Evolutionary conservation across 2,113 vertebrate genomes (phyloP).

Genomic region (Todiramphus chloris): DNA sequence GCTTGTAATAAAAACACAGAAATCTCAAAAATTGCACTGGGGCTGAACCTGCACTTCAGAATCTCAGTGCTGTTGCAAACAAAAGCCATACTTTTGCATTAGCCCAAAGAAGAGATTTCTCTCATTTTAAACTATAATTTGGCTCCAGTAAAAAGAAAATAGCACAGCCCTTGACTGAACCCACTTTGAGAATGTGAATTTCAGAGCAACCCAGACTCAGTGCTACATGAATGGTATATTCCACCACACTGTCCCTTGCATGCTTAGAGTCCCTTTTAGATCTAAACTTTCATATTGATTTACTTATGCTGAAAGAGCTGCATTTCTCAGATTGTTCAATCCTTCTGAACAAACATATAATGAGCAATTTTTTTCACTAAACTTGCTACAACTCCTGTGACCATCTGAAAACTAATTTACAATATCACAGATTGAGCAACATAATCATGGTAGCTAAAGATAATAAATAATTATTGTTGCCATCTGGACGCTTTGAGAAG

Average conservation of each 20-base stretch:
- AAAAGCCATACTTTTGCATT: background rate
- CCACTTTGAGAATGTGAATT: background rate
- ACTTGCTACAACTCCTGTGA: slow-evolving; percentile 25
- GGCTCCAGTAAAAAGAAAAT: background rate
- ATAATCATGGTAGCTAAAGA: slow-evolving; percentile 70
- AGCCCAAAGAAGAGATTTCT: background rate
- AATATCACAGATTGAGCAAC: slow-evolving; percentile 70
- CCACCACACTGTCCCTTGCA: background rate
- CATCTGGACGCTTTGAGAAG: slow-evolving; percentile 71
- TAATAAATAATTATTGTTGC: slow-evolving; percentile 77
- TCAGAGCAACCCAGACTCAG: background rate
- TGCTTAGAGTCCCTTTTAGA: background rate
- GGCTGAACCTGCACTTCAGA: background rate
- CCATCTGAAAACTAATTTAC: slow-evolving; percentile 68
- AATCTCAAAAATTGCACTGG: background rate
- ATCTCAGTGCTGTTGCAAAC: background rate
- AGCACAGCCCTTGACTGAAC: background rate
- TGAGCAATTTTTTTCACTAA: slow-evolving; percentile 18
- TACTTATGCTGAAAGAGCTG: background rate
- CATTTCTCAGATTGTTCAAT: background rate
- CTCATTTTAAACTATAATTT: background rate
- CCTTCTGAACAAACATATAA: slow-evolving; percentile 38
- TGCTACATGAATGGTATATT: background rate
- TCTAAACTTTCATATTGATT: background rate
- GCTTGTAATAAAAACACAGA: background rate